Percentiles rank a stretch among this genome's conserved stretches.
Evolutionary conservation across 2,113 vertebrate genomes (phyloP).

Genomic region (Donacobius atricapilla): DNA sequence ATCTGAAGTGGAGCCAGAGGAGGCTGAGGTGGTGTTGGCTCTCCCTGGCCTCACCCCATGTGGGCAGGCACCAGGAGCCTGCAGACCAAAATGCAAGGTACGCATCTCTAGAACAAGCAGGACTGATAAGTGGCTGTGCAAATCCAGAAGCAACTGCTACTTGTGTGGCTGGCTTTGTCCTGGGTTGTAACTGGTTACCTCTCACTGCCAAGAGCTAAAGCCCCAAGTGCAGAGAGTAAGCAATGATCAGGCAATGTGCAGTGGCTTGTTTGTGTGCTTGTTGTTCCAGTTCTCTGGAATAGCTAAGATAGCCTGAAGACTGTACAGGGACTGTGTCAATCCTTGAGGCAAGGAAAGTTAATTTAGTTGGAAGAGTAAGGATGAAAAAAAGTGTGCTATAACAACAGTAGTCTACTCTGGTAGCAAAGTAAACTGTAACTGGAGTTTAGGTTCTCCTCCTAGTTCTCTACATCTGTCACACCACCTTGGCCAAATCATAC

Average conservation of each 20-base stretch:
- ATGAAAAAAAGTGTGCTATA: constrained; percentile 9
- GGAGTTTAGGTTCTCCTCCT: neutral
- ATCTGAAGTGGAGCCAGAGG: neutral
- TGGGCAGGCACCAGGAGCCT: neutral
- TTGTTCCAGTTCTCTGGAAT: constrained; percentile 48
- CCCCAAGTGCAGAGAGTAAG: neutral
- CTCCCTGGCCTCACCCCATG: neutral
- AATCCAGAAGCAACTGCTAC: neutral
- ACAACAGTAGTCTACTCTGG: constrained; percentile 13
- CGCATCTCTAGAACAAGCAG: neutral
- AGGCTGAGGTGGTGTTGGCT: neutral
- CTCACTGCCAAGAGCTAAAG: neutral
- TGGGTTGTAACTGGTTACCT: neutral
- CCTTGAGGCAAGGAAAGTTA: constrained; percentile 61
- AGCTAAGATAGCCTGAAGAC: constrained; percentile 8
- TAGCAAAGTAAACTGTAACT: neutral
- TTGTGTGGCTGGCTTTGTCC: neutral
- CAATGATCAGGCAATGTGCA: neutral
- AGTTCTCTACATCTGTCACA: neutral
- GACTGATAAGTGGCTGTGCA: neutral
- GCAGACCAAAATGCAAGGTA: neutral
- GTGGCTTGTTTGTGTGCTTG: constrained; percentile 28
- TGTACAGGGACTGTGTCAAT: neutral
- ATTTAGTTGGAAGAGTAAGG: constrained; percentile 39
- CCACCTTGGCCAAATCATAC: neutral